Base-by-base conservation (phyloP, 2,888 invertebrate genomes). In the Drosophila setosimentum region DNA sequence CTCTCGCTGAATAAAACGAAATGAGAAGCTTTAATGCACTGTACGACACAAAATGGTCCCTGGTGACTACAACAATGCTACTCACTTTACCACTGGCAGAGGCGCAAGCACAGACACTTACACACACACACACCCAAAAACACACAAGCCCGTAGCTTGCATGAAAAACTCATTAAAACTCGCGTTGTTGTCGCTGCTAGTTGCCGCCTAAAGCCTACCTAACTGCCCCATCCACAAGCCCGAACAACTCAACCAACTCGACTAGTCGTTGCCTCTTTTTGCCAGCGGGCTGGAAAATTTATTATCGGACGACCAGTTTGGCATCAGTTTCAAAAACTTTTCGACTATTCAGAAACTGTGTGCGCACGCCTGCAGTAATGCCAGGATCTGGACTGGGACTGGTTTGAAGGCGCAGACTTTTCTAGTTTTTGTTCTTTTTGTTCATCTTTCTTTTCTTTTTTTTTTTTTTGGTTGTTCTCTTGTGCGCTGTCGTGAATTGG, bases 401-500 rank as follows among this genome's bases (percentile, higher is more conserved):
- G 53, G 57, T 53, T 54, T 30, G 51, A 54, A 49, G 76, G 63
- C 68, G 33, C 40, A 37, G 37, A 37, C 51, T 65, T 73, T 64
- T 55, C 40, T 37, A 21, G 32, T n/a, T n/a, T 32, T 40, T 33
- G 32, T 40, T 40, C 37, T 37, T 24, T 73, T 64, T 73, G 61
- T 16, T 97, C 13, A n/a, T n/a, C 29, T 18, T 53, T 58, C 24
- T 53, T 51, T 48, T 24, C 58, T 63, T 37, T 37, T 10, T 45
- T 42, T 50, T 66, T 60, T 69, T 72, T n/a, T 97, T 96, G 77
- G 27, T 97, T 96, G 76, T 95, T 95, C 83, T 70, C 61, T 40
- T 68, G 58, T 58, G 64, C 74, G 51, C 82, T 73, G 82, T 65
- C 83, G 80, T 76, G 70, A 86, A 80, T 83, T 73, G 89, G 73